Evolutionary conservation across 2,888 invertebrate genomes (phyloP).

Genomic region (Xanthorhoe spadicearia): DNA sequence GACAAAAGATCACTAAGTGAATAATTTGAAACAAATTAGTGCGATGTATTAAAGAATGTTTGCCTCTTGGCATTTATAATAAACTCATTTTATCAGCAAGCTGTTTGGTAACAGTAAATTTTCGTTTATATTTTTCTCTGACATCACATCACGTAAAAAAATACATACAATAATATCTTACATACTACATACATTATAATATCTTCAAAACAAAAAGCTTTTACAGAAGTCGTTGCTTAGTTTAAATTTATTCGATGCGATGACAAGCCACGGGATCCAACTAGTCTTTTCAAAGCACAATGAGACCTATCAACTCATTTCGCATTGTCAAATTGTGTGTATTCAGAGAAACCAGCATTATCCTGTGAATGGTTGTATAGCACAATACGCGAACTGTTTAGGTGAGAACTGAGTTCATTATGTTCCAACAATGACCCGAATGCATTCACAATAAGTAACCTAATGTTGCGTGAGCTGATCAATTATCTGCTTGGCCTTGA

Average conservation of each 20-base stretch:
- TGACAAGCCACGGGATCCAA: not conserved
- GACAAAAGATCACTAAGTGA: conserved; percentile 9
- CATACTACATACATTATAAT: no score
- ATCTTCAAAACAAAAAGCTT: no score
- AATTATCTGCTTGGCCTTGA: conserved; percentile 46
- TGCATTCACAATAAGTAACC: conserved; percentile 50
- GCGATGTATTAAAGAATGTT: not conserved
- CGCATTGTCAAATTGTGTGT: conserved; percentile 13
- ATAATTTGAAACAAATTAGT: conserved; percentile 7
- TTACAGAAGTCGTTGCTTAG: no score
- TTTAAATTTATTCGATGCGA: not conserved
- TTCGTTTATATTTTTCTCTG: no score
- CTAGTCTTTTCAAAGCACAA: conserved; percentile 11
- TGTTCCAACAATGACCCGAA: conserved; percentile 57
- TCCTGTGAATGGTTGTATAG: conserved; percentile 25
- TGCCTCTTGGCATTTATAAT: not conserved
- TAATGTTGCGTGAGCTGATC: conserved; percentile 50
- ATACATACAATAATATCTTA: no score
- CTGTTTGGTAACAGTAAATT: no score
- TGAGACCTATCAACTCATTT: conserved; percentile 15
- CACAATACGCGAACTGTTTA: conserved; percentile 37
- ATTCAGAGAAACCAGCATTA: conserved; percentile 19
- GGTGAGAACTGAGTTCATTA: conserved; percentile 45
- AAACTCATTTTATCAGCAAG: no score
- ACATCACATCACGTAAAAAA: no score